Conservation (phyloP, 2,888 invertebrate species). For the Vanessa cardui region DNA sequence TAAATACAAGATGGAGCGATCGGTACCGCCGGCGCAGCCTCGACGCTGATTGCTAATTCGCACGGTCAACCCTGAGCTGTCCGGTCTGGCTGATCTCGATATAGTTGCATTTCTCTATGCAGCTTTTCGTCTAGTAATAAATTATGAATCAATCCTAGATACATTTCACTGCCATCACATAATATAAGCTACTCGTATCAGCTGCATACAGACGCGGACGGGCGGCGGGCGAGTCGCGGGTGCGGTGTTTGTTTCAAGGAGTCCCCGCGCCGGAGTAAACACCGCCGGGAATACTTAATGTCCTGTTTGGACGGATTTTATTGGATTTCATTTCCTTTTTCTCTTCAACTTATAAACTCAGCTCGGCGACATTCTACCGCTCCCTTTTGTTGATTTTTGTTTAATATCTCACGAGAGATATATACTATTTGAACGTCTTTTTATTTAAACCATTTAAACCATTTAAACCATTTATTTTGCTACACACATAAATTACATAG, state of each 20-base stretch:
- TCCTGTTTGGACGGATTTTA: constrained; percentile 30
- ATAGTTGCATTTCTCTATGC: background rate
- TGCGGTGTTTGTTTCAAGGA: constrained; percentile 18
- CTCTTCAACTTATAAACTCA: constrained; percentile 9
- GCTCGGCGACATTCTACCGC: background rate
- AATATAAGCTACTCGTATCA: too few relatives aligned
- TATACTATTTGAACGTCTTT: too few relatives aligned
- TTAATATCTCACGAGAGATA: background rate
- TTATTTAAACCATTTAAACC: too few relatives aligned
- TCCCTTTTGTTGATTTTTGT: background rate
- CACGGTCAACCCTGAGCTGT: background rate
- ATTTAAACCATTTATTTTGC: too few relatives aligned
- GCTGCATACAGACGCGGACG: too few relatives aligned
- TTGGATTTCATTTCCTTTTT: constrained; percentile 32
- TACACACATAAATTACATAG: too few relatives aligned
- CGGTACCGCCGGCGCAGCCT: background rate
- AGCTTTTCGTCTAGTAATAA: too few relatives aligned
- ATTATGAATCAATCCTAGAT: too few relatives aligned
- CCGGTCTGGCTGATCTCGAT: background rate
- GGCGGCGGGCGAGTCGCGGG: background rate
- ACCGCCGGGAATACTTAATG: constrained; percentile 27
- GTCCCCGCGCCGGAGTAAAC: background rate
- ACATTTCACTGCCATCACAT: too few relatives aligned
- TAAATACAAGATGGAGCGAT: background rate
- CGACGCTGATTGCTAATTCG: constrained; percentile 14